phyloP scores from a whole-genome alignment of 2,888 invertebrate species.

The Ophonus ardosiacus region DNA sequence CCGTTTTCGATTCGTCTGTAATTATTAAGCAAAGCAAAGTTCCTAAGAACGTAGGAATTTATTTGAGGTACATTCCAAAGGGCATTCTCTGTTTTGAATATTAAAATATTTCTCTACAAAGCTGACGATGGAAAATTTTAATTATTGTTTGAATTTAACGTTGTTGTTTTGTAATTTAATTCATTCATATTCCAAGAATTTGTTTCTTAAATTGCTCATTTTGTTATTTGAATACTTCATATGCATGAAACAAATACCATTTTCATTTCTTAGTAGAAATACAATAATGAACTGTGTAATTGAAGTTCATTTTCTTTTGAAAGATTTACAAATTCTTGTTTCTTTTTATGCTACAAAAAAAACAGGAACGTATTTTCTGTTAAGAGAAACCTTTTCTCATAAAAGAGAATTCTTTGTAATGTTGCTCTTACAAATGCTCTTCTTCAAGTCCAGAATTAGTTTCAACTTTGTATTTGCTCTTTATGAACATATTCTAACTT shows the following conservation, averaged over 20 bases:
- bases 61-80: constrained; percentile 23
- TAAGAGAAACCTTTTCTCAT: no score
- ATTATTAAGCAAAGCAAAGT: constrained; percentile 39
- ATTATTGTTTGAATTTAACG: constrained; percentile 23
- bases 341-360: no score
- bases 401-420: no score
- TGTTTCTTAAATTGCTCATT: background rate
- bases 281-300: no score
- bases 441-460: no score
- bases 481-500: no score
- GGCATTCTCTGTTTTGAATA: constrained; percentile 28
- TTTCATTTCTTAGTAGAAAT: background rate
- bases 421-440: no score
- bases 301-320: no score
- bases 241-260: background rate
- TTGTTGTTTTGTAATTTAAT: background rate
- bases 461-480: no score
- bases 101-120: constrained; percentile 8
- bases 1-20: constrained; percentile 27
- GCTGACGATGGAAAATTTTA: constrained; percentile 29
- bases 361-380: no score
- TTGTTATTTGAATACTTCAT: background rate
- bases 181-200: background rate
- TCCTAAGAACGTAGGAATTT: constrained; percentile 9
- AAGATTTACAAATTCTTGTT: no score